phyloP scores from a whole-genome alignment of 2,797 vertebrate species.

The Gymnodraco acuticeps region DNA sequence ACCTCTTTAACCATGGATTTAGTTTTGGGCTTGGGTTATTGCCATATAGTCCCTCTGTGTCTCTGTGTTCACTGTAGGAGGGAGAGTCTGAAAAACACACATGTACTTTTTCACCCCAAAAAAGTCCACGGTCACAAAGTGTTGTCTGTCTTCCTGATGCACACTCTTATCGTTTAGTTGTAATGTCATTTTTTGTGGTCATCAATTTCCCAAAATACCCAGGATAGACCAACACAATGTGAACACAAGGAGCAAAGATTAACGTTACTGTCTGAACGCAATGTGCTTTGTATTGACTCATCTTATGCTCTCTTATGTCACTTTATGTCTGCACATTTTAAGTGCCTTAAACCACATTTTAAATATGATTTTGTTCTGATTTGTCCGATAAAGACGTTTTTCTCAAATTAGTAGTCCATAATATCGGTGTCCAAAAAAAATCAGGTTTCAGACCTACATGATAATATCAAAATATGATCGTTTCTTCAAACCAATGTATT shows the following conservation, averaged over 20 bases:
- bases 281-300: too few relatives aligned
- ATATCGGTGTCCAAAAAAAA: background rate
- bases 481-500: background rate
- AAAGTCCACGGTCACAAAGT: too few relatives aligned
- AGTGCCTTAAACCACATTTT: background rate
- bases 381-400: background rate
- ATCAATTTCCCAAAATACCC: too few relatives aligned
- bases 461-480: background rate
- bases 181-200: too few relatives aligned
- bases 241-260: too few relatives aligned
- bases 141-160: too few relatives aligned
- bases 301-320: background rate
- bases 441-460: background rate
- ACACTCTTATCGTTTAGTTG: too few relatives aligned
- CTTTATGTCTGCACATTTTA: background rate
- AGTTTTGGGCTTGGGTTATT: conserved; percentile 4
- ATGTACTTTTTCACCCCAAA: background rate
- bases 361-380: background rate
- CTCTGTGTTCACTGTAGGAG: conserved; percentile 17
- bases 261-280: too few relatives aligned
- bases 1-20: conserved; percentile 40
- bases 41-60: background rate
- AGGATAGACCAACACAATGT: too few relatives aligned
- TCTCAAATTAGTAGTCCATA: background rate
- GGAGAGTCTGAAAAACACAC: background rate